Evolutionary conservation across 2,113 vertebrate species (phyloP).

Genomic region (Sporophila hypoxantha): DNA sequence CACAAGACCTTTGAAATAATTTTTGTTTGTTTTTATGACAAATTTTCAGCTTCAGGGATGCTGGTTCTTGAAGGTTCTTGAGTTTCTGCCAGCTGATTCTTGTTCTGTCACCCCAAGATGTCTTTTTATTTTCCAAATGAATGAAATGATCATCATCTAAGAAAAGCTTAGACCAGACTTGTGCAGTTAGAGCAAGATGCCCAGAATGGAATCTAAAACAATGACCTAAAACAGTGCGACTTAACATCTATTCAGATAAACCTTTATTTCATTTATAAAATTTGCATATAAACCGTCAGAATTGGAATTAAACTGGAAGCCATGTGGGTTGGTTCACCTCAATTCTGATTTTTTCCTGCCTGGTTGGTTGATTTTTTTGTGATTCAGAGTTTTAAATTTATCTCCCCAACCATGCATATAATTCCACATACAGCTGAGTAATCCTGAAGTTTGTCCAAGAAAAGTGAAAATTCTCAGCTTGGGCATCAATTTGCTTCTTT

Average conservation of each 20-base stretch:
- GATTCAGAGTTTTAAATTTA: neutral
- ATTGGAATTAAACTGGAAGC: neutral
- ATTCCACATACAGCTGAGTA: neutral
- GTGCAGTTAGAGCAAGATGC: neutral
- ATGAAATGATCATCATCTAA: neutral
- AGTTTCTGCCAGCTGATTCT: neutral
- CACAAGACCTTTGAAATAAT: rapidly evolving
- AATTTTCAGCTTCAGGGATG: neutral
- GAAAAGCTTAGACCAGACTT: neutral
- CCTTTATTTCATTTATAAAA: neutral
- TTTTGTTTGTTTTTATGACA: neutral
- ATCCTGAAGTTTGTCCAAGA: neutral
- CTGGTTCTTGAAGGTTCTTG: neutral
- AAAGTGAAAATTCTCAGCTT: neutral
- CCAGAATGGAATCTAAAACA: neutral
- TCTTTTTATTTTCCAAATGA: neutral
- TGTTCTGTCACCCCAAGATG: neutral
- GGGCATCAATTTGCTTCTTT: neutral
- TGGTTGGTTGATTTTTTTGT: neutral
- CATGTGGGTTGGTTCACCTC: neutral
- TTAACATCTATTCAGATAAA: neutral
- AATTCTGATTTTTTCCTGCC: neutral
- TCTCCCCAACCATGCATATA: neutral
- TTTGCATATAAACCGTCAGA: neutral
- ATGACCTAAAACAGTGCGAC: neutral